Conservation (phyloP, 2,113 vertebrate species). For the Muscicapa adusta region DNA sequence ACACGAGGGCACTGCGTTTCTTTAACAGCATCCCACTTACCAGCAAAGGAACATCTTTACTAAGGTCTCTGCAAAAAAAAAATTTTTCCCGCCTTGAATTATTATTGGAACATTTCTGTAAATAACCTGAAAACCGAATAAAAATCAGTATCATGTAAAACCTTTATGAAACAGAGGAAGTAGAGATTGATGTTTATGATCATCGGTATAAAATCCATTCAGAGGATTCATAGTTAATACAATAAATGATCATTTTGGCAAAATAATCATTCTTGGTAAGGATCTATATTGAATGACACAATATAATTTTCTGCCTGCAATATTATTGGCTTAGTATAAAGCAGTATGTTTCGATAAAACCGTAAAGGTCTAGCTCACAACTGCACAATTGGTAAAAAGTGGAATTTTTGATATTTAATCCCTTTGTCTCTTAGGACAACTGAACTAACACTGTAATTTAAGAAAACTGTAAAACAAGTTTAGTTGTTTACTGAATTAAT, state of each 20-base stretch:
- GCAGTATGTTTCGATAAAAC: not conserved
- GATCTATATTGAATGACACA: not conserved
- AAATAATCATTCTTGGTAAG: not conserved
- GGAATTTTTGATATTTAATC: not conserved
- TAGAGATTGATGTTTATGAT: not conserved
- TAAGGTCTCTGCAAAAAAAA: accelerated
- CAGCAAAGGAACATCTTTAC: not conserved
- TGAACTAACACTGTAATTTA: not conserved
- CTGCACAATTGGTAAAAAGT: not conserved
- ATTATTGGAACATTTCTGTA: not conserved
- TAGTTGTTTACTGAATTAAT: not conserved
- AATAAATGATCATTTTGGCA: not conserved
- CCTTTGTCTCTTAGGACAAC: not conserved
- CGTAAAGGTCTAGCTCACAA: not conserved
- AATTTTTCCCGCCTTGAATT: not conserved
- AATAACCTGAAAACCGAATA: not conserved
- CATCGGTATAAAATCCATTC: not conserved
- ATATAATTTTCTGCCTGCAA: not conserved
- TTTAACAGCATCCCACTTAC: not conserved
- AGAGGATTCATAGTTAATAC: not conserved
- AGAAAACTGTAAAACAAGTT: not conserved
- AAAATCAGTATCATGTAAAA: not conserved
- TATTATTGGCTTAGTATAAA: not conserved
- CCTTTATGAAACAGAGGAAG: not conserved
- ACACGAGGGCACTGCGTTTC: not conserved